Evolutionary conservation across 2,797 vertebrate species (phyloP).

Genomic region (Dendrocincla tyrannina): DNA sequence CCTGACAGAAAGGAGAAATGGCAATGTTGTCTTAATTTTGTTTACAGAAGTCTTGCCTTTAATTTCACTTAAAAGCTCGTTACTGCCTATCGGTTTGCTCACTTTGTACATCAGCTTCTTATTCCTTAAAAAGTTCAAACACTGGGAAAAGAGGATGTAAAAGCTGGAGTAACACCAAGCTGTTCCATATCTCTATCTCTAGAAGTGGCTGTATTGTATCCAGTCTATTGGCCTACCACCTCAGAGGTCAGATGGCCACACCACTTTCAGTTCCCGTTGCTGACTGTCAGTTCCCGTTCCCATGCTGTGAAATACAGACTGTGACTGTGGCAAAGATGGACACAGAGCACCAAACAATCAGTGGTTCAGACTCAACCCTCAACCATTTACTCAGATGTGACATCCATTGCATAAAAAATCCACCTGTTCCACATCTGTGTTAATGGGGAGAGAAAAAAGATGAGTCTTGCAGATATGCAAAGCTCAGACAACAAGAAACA

Average conservation of each 20-base stretch:
- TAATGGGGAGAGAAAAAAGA: background rate
- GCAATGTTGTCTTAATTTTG: accelerated
- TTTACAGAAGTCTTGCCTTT: background rate
- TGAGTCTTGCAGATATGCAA: accelerated
- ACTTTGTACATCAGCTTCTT: accelerated
- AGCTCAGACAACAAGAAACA: background rate
- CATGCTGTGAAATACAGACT: background rate
- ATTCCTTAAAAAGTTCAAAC: background rate
- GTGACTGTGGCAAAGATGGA: background rate
- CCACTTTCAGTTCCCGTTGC: background rate
- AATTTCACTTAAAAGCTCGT: background rate
- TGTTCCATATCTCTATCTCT: background rate
- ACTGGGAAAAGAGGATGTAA: background rate
- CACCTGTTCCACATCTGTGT: background rate
- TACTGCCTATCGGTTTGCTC: background rate
- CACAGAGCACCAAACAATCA: background rate
- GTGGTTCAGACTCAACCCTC: background rate
- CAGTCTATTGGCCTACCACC: background rate
- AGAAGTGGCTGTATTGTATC: background rate
- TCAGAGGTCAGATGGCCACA: background rate
- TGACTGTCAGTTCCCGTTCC: background rate
- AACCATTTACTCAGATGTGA: background rate
- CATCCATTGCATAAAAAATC: background rate
- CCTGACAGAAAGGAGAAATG: background rate
- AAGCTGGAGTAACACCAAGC: background rate